These are phyloP conservation scores for Alviniconcha marisindica DNA, from an alignment of 1,140 invertebrate species.

Conservation along the genomic window DNA sequence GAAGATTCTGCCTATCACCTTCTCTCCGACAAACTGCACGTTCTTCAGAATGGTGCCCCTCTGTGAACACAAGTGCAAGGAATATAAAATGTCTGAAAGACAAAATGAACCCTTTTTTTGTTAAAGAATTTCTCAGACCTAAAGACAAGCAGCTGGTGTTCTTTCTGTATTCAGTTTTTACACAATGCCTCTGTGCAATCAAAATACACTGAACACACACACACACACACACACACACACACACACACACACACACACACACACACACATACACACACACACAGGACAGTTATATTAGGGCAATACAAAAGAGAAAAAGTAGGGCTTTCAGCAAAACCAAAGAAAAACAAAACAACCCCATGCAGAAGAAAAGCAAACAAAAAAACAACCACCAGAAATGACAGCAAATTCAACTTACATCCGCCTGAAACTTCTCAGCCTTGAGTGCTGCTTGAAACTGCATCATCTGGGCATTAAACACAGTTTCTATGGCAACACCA, in stretches of 20 bases:
- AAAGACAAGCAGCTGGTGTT: neutral
- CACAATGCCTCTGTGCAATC: neutral
- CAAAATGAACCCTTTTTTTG: neutral
- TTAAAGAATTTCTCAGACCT: neutral
- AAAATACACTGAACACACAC: neutral
- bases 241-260: no score
- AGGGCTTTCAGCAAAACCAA: no score
- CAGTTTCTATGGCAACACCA: constrained; percentile 81
- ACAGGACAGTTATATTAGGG: no score
- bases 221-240: no score
- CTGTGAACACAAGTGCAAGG: constrained; percentile 70
- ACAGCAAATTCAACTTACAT: constrained; percentile 77
- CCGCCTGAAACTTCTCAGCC: constrained; percentile 78
- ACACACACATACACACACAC: no score
- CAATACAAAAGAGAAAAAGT: no score
- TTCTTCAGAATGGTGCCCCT: constrained; percentile 79
- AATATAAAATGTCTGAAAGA: neutral
- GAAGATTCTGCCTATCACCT: constrained; percentile 77
- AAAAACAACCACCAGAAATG: neutral
- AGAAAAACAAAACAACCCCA: no score
- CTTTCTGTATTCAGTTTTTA: neutral
- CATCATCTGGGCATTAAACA: constrained; percentile 82
- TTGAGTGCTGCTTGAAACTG: constrained; percentile 81
- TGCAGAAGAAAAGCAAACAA: neutral
- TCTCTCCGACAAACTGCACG: constrained; percentile 79